Percentiles rank a stretch among this genome's conserved stretches.
These are phyloP conservation scores for Acleris literana DNA, from an alignment of 2,888 invertebrate species.

Conservation along the genomic window DNA sequence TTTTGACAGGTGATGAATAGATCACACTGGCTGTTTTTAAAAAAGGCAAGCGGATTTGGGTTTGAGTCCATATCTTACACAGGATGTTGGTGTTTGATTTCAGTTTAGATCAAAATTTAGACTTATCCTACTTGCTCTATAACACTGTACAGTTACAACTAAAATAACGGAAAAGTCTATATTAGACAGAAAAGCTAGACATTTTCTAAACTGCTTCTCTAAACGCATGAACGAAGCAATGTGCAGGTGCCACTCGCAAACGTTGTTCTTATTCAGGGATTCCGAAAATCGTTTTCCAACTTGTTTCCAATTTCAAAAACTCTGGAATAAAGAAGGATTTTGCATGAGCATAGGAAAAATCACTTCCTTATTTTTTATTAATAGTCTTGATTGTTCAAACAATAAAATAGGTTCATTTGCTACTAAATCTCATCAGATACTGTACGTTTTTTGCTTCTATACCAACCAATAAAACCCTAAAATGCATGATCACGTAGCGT, in stretches of 20 bases:
- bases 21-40: constrained; percentile 1
- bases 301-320: neutral
- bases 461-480: neutral
- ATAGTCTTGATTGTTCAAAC: neutral
- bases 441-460: neutral
- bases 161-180: too few species aligned
- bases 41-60: too few species aligned
- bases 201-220: neutral
- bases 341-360: too few species aligned
- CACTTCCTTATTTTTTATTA: neutral
- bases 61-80: too few species aligned
- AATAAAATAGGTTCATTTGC: too few species aligned
- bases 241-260: constrained; percentile 15
- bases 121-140: too few species aligned
- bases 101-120: too few species aligned
- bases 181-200: neutral
- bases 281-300: neutral
- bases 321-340: neutral
- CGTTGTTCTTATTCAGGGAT: constrained; percentile 26
- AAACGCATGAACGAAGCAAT: constrained; percentile 1
- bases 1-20: constrained; percentile 7
- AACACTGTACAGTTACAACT: too few species aligned
- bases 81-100: too few species aligned
- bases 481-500: constrained; percentile 18
- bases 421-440: neutral